These are phyloP conservation scores for Oligia strigilis DNA, from an alignment of 2,888 invertebrate species.

Conservation along the genomic window DNA sequence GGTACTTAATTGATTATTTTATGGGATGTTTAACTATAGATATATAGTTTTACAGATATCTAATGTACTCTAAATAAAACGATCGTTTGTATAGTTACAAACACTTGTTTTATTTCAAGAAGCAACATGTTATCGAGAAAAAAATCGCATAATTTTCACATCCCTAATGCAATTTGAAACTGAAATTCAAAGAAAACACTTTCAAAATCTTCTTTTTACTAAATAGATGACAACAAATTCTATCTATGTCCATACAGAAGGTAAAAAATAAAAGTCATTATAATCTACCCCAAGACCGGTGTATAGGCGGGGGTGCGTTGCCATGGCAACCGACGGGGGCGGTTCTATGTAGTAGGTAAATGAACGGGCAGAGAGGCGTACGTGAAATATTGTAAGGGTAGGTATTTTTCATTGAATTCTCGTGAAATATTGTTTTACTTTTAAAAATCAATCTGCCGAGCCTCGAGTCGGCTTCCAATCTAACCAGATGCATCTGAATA, in stretches of 20 bases:
- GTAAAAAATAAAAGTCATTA: slow-evolving; percentile 58
- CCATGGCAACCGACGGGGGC: slow-evolving; percentile 81
- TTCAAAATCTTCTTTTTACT: neutral
- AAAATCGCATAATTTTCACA: neutral
- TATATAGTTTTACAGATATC: no score
- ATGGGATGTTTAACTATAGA: no score
- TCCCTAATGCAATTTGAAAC: neutral
- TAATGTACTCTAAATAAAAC: neutral
- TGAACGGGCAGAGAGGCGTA: slow-evolving; percentile 45
- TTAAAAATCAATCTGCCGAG: no score
- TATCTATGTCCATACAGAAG: slow-evolving; percentile 32
- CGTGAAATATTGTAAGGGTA: slow-evolving; percentile 59
- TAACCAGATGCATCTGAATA: no score
- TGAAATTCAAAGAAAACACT: neutral
- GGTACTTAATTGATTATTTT: no score
- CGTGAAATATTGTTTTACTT: neutral
- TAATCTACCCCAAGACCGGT: slow-evolving; percentile 55
- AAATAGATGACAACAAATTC: slow-evolving; percentile 38
- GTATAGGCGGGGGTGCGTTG: slow-evolving; percentile 71
- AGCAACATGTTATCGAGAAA: neutral
- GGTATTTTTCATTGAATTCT: slow-evolving; percentile 21
- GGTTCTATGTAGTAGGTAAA: slow-evolving; percentile 64
- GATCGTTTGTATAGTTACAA: neutral
- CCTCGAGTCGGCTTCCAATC: no score
- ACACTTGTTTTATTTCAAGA: neutral